These are phyloP conservation scores for Halocynthia aurantium DNA, from an alignment of 23 tunicate genomes.

Conservation along the genomic window DNA sequence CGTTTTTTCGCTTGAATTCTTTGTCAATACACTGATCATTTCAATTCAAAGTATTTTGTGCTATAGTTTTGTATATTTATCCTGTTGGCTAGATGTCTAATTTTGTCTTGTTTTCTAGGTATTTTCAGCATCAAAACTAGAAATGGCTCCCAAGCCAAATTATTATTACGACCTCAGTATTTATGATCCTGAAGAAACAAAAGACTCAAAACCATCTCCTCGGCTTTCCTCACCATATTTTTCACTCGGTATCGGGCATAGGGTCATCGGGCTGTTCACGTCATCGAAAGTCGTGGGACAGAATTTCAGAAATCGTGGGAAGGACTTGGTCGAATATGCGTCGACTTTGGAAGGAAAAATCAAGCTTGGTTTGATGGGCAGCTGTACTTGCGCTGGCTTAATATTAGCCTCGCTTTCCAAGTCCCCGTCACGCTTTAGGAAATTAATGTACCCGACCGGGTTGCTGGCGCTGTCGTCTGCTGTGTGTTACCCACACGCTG, in stretches of 20 bases:
- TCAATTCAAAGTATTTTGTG: too few species aligned
- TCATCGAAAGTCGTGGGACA: slow-evolving; percentile 1
- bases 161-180: slow-evolving; percentile 11
- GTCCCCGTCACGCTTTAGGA: not conserved
- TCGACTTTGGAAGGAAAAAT: slow-evolving; percentile 21
- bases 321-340: slow-evolving; percentile 20
- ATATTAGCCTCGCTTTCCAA: not conserved
- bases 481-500: slow-evolving; percentile 19
- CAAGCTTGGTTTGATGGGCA: slow-evolving; percentile 13
- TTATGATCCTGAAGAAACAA: slow-evolving; percentile 1
- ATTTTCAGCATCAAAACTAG: too few species aligned
- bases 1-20: too few species aligned
- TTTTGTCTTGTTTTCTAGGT: too few species aligned
- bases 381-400: slow-evolving; percentile 7
- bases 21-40: too few species aligned
- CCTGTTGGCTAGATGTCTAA: too few species aligned
- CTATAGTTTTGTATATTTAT: too few species aligned
- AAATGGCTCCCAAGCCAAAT: slow-evolving; percentile 12
- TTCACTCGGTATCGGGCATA: slow-evolving; percentile 7
- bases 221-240: not conserved
- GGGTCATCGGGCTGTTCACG: not conserved
- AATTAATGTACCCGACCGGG: slow-evolving; percentile 9
- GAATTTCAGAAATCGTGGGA: slow-evolving; percentile 1
- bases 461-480: slow-evolving; percentile 20
- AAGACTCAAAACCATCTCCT: not conserved